Conservation (phyloP, 2,113 vertebrate species). For the Vombatus ursinus region DNA sequence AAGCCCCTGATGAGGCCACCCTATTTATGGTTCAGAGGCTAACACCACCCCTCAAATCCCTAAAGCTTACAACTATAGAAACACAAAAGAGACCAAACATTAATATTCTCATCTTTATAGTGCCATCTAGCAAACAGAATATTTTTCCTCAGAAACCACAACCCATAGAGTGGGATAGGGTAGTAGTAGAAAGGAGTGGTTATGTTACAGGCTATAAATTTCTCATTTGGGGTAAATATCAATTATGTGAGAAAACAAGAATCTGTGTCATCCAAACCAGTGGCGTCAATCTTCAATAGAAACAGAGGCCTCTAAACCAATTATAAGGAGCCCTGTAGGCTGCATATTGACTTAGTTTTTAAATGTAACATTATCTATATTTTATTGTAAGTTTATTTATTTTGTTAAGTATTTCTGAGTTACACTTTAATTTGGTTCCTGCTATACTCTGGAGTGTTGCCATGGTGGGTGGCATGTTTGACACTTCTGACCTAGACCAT, state of each 20-base stretch:
- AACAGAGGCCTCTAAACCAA: not conserved
- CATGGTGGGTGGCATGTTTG: not conserved
- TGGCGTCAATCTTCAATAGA: not conserved
- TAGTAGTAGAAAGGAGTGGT: not conserved
- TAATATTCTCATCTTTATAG: not conserved
- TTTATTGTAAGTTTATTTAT: not conserved
- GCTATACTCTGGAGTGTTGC: not conserved
- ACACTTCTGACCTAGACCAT: not conserved
- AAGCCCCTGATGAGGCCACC: not conserved
- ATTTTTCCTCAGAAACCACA: not conserved
- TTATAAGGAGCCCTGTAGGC: not conserved
- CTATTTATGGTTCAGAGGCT: not conserved
- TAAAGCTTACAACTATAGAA: not conserved
- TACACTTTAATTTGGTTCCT: not conserved
- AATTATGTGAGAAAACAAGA: not conserved
- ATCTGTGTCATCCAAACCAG: not conserved
- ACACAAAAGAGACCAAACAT: not conserved
- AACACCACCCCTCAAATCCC: not conserved
- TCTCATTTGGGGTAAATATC: not conserved
- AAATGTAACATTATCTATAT: not conserved
- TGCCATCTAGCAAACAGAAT: not conserved
- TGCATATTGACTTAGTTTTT: not conserved
- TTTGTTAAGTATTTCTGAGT: not conserved
- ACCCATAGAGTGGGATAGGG: not conserved
- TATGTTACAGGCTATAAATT: not conserved